Evolutionary conservation across 2,113 vertebrate species (phyloP).

Genomic region (Phylloscopus trochiloides): DNA sequence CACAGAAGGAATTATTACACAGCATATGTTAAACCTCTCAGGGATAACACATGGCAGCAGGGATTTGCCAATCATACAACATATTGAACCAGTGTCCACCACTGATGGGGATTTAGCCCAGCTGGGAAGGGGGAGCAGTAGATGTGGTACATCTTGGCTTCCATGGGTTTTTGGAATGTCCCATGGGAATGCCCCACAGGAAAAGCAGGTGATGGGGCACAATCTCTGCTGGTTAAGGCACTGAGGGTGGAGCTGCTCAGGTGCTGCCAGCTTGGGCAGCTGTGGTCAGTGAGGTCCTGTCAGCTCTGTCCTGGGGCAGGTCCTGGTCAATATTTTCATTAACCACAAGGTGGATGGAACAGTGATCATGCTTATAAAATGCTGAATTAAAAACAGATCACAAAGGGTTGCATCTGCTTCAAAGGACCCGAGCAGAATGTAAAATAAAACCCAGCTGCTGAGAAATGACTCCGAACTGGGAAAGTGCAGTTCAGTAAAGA

Average conservation of each 20-base stretch:
- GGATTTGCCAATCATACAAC: background rate
- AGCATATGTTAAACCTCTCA: background rate
- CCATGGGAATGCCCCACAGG: background rate
- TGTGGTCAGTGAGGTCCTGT: background rate
- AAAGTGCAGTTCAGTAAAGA: background rate
- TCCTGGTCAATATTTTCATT: background rate
- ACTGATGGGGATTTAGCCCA: background rate
- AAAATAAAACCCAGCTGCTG: background rate
- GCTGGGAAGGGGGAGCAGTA: background rate
- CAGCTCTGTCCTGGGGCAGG: background rate
- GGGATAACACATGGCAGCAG: background rate
- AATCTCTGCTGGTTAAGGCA: background rate
- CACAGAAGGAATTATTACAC: background rate
- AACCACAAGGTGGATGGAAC: background rate
- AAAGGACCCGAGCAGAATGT: background rate
- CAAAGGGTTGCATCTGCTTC: background rate
- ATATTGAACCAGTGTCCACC: background rate
- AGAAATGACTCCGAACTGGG: background rate
- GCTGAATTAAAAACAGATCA: background rate
- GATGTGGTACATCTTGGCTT: background rate
- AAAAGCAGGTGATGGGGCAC: background rate
- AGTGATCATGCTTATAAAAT: background rate
- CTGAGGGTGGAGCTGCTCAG: background rate
- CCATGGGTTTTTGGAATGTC: fast-evolving
- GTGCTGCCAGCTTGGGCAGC: background rate